These are phyloP conservation scores for Pygmarrhopalites habei DNA, from an alignment of 1,140 invertebrate genomes.

Conservation along the genomic window DNA sequence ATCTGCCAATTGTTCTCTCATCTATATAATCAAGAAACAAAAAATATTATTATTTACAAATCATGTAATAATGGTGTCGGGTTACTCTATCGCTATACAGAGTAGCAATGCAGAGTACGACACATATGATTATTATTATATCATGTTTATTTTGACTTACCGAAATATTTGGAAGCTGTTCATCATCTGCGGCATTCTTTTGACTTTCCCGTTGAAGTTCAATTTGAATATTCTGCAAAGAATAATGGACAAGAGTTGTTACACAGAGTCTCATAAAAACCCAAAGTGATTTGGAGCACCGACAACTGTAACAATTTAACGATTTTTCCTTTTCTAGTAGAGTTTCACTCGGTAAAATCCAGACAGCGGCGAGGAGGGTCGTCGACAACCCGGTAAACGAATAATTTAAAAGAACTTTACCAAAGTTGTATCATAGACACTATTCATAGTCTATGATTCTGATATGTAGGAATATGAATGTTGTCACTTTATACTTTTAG, in stretches of 20 bases:
- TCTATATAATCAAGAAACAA: slow-evolving; percentile 20
- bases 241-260: not conserved
- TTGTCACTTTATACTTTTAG: no score
- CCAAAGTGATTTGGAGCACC: not conserved
- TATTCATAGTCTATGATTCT: no score
- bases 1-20: slow-evolving; percentile 40
- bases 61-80: not conserved
- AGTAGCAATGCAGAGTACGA: no score
- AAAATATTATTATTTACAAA: not conserved
- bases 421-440: no score
- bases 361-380: no score
- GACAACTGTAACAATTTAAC: not conserved
- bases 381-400: no score
- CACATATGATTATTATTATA: no score
- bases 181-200: slow-evolving; percentile 30
- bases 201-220: slow-evolving; percentile 32
- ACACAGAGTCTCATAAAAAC: not conserved
- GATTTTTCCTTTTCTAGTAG: not conserved
- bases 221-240: slow-evolving; percentile 35
- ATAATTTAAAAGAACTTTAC: no score
- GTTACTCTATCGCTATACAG: no score
- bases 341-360: not conserved
- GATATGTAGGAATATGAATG: no score
- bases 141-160: slow-evolving; percentile 23
- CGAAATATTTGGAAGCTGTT: slow-evolving; percentile 37